A percentile compares a stretch with the other conserved stretches of the same genome.
phyloP scores from a whole-genome alignment of 23 tunicate genomes.

The Botrylloides violaceus region DNA sequence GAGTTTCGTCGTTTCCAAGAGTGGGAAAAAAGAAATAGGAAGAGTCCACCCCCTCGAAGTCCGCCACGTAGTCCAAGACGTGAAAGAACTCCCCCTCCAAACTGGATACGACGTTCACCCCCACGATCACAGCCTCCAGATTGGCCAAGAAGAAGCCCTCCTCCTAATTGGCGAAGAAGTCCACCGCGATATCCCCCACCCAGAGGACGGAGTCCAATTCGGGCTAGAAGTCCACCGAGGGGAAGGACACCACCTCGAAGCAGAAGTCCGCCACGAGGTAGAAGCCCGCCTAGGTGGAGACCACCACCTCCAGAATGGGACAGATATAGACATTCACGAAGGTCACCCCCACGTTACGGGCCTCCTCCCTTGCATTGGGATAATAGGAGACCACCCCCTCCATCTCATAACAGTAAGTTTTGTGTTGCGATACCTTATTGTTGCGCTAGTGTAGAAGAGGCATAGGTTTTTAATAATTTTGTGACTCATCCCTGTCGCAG shows the following conservation, averaged over 20 bases:
- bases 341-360: conserved; percentile 49
- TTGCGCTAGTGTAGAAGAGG: too few species aligned
- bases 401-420: conserved; percentile 17
- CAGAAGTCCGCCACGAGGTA: conserved; percentile 72
- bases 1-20: conserved; percentile 22
- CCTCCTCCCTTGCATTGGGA: conserved; percentile 23
- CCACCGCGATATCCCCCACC: conserved; percentile 1
- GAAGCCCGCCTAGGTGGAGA: conserved; percentile 30
- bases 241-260: conserved; percentile 41
- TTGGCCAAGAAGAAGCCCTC: conserved; percentile 49
- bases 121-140: conserved; percentile 32
- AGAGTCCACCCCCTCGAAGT: conserved; percentile 15
- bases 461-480: too few species aligned
- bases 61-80: conserved; percentile 57
- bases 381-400: conserved; percentile 27
- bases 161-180: conserved; percentile 47
- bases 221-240: conserved; percentile 40
- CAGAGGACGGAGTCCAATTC: background rate
- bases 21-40: conserved; percentile 20
- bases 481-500: too few species aligned
- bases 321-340: conserved; percentile 40
- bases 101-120: conserved; percentile 51
- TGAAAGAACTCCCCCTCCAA: conserved; percentile 59
- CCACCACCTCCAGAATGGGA: conserved; percentile 81
- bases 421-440: too few species aligned